Percentiles rank a stretch among this genome's conserved stretches.
Conservation (phyloP, 2,888 invertebrate genomes). For the Drosophila merina region DNA sequence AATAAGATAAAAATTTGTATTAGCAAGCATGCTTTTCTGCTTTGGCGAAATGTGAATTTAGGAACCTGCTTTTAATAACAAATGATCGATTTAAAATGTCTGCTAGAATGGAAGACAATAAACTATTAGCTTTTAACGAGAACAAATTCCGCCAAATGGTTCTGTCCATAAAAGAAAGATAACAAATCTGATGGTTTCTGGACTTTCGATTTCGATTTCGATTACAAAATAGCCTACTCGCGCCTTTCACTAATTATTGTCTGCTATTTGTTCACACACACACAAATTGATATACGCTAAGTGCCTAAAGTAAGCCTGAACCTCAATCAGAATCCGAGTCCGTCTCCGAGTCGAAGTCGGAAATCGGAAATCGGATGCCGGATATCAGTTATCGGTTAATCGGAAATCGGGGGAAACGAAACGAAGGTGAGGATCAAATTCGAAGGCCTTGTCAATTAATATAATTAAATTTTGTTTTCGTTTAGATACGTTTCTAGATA, state of each 20-base stretch:
- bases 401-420: conserved; percentile 28
- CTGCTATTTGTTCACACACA: conserved; percentile 77
- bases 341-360: background rate
- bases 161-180: no score
- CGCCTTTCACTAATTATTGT: conserved; percentile 79
- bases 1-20: background rate
- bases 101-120: conserved; percentile 41
- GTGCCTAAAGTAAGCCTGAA: conserved; percentile 39
- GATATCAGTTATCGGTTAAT: conserved; percentile 3
- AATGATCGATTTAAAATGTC: conserved; percentile 8
- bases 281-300: conserved; percentile 42
- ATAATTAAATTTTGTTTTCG: conserved; percentile 18
- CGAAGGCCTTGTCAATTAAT: conserved; percentile 20
- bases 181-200: background rate
- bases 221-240: conserved; percentile 23
- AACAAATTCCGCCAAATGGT: background rate
- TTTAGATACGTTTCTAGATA: conserved; percentile 24
- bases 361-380: conserved; percentile 15
- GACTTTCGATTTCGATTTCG: conserved; percentile 19
- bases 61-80: conserved; percentile 56
- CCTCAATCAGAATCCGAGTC: conserved; percentile 3
- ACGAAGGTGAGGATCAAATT: conserved; percentile 18
- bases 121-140: conserved; percentile 18
- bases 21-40: conserved; percentile 1
- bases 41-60: conserved; percentile 24